These are phyloP conservation scores for Rugalucina vietnamica DNA, from an alignment of 2,888 invertebrate genomes.

Conservation along the genomic window DNA sequence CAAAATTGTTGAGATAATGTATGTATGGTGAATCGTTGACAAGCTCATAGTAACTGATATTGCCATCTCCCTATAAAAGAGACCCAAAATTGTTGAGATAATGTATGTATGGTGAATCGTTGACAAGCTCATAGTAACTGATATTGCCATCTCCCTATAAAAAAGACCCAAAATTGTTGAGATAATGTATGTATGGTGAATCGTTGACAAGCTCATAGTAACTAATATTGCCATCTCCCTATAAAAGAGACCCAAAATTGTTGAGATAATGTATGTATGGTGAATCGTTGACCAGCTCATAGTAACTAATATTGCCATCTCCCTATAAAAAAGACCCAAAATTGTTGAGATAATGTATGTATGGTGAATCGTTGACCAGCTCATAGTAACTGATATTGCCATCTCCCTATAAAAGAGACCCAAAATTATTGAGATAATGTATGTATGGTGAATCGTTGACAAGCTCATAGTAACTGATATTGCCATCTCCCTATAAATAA, in stretches of 20 bases:
- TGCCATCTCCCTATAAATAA: slow-evolving; percentile 92
- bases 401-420: slow-evolving; percentile 95
- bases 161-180: slow-evolving; percentile 93
- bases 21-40: slow-evolving; percentile 97
- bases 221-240: slow-evolving; percentile 98
- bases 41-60: slow-evolving; percentile 97
- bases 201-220: slow-evolving; percentile 97
- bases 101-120: slow-evolving; percentile 97
- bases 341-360: slow-evolving; percentile 98
- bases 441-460: slow-evolving; percentile 97
- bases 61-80: slow-evolving; percentile 94
- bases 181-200: slow-evolving; percentile 97
- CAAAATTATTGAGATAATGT: slow-evolving; percentile 98
- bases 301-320: slow-evolving; percentile 98
- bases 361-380: slow-evolving; percentile 96
- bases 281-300: slow-evolving; percentile 95
- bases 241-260: too few species aligned
- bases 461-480: slow-evolving; percentile 97
- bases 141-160: slow-evolving; percentile 96
- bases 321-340: slow-evolving; percentile 88
- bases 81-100: slow-evolving; percentile 99
- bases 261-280: slow-evolving; percentile 98
- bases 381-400: slow-evolving; percentile 98
- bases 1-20: slow-evolving; percentile 98
- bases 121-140: slow-evolving; percentile 96